A percentile compares a stretch with the other conserved stretches of the same genome.
Conservation (phyloP, 2,888 invertebrate species). For the Papilio gigon region DNA sequence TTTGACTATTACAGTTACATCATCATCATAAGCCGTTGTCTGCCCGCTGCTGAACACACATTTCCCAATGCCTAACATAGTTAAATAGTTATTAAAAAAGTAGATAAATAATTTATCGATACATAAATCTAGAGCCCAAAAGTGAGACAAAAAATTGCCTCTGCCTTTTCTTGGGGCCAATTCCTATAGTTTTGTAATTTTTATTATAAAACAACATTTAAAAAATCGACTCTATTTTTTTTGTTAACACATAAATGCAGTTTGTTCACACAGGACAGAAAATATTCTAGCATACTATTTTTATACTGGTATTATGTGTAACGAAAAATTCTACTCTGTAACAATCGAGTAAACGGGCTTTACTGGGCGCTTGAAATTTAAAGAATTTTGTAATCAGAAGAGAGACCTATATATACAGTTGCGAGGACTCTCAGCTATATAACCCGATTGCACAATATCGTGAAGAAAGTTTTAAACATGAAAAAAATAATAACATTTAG, state of each 20-base stretch:
- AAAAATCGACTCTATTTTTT: too few species aligned
- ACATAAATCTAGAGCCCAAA: too few species aligned
- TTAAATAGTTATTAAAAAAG: too few species aligned
- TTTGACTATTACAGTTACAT: too few species aligned
- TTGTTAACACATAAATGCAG: neutral
- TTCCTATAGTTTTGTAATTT: too few species aligned
- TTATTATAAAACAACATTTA: too few species aligned
- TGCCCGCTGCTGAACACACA: too few species aligned
- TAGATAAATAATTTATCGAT: too few species aligned
- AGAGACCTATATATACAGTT: constrained; percentile 28
- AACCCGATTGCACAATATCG: neutral
- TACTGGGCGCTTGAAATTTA: constrained; percentile 20
- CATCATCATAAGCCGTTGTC: too few species aligned
- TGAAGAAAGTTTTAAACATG: constrained; percentile 29
- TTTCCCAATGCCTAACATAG: too few species aligned
- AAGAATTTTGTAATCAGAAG: constrained; percentile 36
- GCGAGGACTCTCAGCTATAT: neutral
- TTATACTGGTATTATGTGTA: neutral
- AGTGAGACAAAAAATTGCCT: too few species aligned
- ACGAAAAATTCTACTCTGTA: neutral
- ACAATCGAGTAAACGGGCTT: constrained; percentile 21
- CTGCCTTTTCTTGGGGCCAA: too few species aligned
- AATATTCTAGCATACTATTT: neutral
- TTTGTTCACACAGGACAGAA: neutral
- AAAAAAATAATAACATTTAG: constrained; percentile 19